Evolutionary conservation across 2,888 invertebrate species (phyloP).

Genomic region (Diachrysia chrysitis): DNA sequence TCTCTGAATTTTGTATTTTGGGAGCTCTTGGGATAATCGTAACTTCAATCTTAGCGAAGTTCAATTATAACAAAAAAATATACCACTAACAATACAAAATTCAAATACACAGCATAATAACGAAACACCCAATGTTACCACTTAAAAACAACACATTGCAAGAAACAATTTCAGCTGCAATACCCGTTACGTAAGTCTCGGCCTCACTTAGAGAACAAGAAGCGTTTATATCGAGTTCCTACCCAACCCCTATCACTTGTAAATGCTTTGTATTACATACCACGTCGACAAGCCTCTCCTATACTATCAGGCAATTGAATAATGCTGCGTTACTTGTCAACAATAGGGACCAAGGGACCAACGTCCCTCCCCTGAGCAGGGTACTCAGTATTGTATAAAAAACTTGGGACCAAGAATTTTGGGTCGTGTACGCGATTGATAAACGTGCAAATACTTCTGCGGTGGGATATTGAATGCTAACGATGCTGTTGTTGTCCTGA

Average conservation of each 20-base stretch:
- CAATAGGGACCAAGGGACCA: slow-evolving; percentile 48
- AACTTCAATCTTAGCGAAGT: too few relatives aligned
- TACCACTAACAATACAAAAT: too few relatives aligned
- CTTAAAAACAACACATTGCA: too few relatives aligned
- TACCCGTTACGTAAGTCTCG: slow-evolving; percentile 8
- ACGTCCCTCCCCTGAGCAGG: slow-evolving; percentile 59
- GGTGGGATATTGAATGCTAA: slow-evolving; percentile 1
- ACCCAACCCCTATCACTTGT: slow-evolving; percentile 57
- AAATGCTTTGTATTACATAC: slow-evolving; percentile 61
- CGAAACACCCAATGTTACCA: too few relatives aligned
- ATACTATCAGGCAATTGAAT: slow-evolving; percentile 64
- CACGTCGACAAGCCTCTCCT: slow-evolving; percentile 43
- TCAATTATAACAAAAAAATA: too few relatives aligned
- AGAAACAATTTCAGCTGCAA: slow-evolving; percentile 3
- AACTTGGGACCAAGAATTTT: slow-evolving; percentile 56
- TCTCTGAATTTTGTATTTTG: too few relatives aligned
- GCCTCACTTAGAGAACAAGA: slow-evolving; percentile 37
- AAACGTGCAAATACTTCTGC: slow-evolving; percentile 20
- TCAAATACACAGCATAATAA: too few relatives aligned
- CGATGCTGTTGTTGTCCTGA: neutral
- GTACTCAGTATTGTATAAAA: slow-evolving; percentile 52
- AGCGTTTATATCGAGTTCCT: slow-evolving; percentile 29
- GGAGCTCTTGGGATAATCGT: too few relatives aligned
- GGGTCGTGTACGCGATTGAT: slow-evolving; percentile 41
- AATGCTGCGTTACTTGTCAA: slow-evolving; percentile 58